Percentiles rank a stretch among this genome's conserved stretches.
These are phyloP conservation scores for Varecia variegata DNA, from an alignment of 2,797 vertebrate species.

Conservation along the genomic window DNA sequence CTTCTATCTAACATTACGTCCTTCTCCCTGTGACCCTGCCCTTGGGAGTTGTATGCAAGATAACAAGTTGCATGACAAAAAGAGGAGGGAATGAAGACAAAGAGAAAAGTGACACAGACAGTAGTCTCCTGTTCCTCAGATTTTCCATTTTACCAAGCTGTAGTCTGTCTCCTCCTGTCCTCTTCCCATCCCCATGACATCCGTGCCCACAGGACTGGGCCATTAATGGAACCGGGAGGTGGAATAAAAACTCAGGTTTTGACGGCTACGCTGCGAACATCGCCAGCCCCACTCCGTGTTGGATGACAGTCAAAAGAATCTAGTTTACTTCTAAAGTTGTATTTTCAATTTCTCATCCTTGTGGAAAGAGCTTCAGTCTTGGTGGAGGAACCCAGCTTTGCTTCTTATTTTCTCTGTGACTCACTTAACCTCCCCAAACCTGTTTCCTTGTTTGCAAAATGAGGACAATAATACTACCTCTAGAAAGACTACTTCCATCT, in stretches of 20 bases:
- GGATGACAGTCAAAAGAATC: background rate
- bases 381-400: background rate
- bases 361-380: background rate
- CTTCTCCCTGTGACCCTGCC: background rate
- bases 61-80: background rate
- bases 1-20: background rate
- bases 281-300: no score
- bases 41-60: background rate
- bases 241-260: background rate
- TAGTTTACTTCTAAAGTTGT: background rate
- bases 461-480: background rate
- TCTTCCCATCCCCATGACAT: background rate
- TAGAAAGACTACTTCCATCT: background rate
- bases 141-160: background rate
- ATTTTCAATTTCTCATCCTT: background rate
- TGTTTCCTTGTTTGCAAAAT: background rate
- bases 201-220: background rate
- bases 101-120: background rate
- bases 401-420: background rate
- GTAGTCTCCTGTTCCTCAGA: background rate
- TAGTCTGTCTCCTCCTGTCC: background rate
- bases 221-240: background rate
- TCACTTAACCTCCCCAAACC: background rate
- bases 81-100: background rate
- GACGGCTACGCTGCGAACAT: accelerated